Conservation (phyloP, 2,888 invertebrate species). For the Andrena haemorrhoa region DNA sequence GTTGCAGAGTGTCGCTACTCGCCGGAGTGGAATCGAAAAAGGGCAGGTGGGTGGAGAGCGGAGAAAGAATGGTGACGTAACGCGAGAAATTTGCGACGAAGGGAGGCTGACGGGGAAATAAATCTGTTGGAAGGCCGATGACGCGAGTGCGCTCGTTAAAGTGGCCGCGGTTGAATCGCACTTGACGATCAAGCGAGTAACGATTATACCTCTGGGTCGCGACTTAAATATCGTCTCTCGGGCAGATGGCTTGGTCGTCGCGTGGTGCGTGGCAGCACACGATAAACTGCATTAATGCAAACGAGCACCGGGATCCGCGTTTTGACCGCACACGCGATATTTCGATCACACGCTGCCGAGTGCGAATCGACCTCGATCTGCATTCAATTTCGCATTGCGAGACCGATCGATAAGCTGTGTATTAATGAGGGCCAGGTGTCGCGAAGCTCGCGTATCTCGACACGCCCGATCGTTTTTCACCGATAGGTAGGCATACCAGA, state of each 20-base stretch:
- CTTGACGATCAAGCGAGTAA: slow-evolving; percentile 44
- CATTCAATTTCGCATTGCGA: slow-evolving; percentile 11
- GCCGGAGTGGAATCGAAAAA: not conserved
- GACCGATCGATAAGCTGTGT: not conserved
- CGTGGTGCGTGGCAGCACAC: not conserved
- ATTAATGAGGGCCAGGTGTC: slow-evolving; percentile 27
- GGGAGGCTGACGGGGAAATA: slow-evolving; percentile 12
- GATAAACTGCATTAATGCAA: slow-evolving; percentile 46
- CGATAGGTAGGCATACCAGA: too few species aligned
- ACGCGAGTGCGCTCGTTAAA: slow-evolving; percentile 46
- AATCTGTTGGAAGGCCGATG: slow-evolving; percentile 47
- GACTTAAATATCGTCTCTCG: slow-evolving; percentile 26
- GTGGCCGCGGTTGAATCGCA: slow-evolving; percentile 41
- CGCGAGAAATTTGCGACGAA: slow-evolving; percentile 29
- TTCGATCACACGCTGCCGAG: slow-evolving; percentile 7
- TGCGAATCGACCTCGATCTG: slow-evolving; percentile 14
- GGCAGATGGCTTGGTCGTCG: slow-evolving; percentile 20
- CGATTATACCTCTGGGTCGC: slow-evolving; percentile 55
- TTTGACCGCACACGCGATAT: slow-evolving; percentile 5
- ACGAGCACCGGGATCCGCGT: slow-evolving; percentile 14
- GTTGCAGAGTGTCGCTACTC: not conserved
- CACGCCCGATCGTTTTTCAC: not conserved
- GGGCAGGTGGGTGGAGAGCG: not conserved
- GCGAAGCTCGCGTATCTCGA: slow-evolving; percentile 2
- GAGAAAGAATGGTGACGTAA: slow-evolving; percentile 23